Conservation (phyloP, 2,797 vertebrate genomes). For the Dermochelys coriacea region DNA sequence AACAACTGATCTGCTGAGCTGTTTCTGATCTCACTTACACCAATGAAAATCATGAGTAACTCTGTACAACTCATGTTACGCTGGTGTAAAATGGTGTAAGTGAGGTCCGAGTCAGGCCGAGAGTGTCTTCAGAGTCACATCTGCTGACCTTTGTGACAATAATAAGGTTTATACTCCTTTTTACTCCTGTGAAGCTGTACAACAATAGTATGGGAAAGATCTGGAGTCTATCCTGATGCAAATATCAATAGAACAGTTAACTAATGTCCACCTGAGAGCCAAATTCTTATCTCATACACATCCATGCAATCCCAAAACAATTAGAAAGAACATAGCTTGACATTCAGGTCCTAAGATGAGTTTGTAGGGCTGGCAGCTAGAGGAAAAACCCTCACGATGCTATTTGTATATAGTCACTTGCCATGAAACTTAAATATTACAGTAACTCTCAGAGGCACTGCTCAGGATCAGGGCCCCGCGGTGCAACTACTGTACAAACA, state of each 20-base stretch:
- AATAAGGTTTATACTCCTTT: not conserved
- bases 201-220: no score
- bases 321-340: not conserved
- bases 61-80: fast-evolving
- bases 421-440: not conserved
- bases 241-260: not conserved
- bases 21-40: not conserved
- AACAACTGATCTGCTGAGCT: not conserved
- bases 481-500: not conserved
- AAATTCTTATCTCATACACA: not conserved
- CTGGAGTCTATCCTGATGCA: not conserved
- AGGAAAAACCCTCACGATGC: not conserved
- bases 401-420: not conserved
- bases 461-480: not conserved
- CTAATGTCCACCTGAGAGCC: not conserved
- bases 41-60: not conserved
- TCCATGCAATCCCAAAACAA: not conserved
- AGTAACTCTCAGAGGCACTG: not conserved
- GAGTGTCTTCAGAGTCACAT: not conserved
- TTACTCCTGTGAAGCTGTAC: not conserved
- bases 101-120: not conserved
- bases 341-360: not conserved
- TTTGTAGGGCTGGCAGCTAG: not conserved
- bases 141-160: not conserved
- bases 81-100: not conserved